Percentiles rank a stretch among this genome's conserved stretches.
Evolutionary conservation across 2,888 invertebrate species (phyloP).

Genomic region (Dysmachus trigonus): DNA sequence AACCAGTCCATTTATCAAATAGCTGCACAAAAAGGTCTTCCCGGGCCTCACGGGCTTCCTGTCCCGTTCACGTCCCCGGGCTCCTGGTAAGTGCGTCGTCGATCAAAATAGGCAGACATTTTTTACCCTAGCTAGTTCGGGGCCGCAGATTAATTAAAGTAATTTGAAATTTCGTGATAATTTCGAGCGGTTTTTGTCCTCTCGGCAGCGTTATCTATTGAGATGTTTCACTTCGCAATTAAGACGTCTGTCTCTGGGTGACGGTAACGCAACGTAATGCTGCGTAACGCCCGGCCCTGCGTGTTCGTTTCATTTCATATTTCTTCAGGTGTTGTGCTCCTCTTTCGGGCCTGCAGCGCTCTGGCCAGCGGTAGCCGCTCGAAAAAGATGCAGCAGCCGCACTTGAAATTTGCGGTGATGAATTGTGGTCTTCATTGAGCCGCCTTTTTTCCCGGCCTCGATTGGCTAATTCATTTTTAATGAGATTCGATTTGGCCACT

Average conservation of each 20-base stretch:
- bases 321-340: not conserved
- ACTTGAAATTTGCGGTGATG: not conserved
- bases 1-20: slow-evolving; percentile 47
- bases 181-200: slow-evolving; percentile 57
- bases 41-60: not conserved
- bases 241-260: slow-evolving; percentile 2
- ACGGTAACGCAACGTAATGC: not conserved
- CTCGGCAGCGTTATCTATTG: slow-evolving; percentile 56
- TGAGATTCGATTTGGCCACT: slow-evolving; percentile 15
- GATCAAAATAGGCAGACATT: slow-evolving; percentile 33
- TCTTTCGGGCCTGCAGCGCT: not conserved
- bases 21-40: slow-evolving; percentile 34
- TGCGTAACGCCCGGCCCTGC: not conserved
- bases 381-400: not conserved
- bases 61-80: slow-evolving; percentile 3
- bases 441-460: not conserved
- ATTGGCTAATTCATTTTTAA: slow-evolving; percentile 27
- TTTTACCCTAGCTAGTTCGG: slow-evolving; percentile 13
- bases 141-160: slow-evolving; percentile 58
- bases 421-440: slow-evolving; percentile 5
- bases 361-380: not conserved
- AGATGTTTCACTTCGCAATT: slow-evolving; percentile 46
- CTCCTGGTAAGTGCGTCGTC: not conserved
- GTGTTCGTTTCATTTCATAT: too few relatives aligned
- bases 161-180: slow-evolving; percentile 59